Conservation (phyloP, 2,113 vertebrate genomes). For the Sinocyclocheilus anshuiensis region DNA sequence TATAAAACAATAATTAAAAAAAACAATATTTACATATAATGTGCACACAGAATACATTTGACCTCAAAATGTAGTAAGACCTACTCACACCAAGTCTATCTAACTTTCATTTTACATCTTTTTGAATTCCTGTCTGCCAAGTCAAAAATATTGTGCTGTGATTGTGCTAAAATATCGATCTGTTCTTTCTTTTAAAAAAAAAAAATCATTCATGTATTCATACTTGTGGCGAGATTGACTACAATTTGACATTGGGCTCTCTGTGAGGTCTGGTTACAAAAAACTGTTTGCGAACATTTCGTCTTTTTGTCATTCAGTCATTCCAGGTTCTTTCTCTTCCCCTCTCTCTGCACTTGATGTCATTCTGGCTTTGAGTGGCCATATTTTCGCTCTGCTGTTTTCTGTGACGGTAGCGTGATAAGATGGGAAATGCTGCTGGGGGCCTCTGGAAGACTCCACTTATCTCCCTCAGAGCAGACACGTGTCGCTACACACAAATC, state of each 20-base stretch:
- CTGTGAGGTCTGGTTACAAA: background rate
- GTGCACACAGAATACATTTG: background rate
- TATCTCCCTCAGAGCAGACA: slow-evolving; percentile 29
- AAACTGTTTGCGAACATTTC: background rate
- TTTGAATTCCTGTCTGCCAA: background rate
- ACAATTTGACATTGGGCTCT: background rate
- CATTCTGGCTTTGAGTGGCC: slow-evolving; percentile 11
- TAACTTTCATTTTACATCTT: background rate
- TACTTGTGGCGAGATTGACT: background rate
- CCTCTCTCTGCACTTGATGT: background rate
- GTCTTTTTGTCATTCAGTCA: background rate
- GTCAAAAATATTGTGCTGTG: background rate
- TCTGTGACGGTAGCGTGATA: slow-evolving; percentile 3
- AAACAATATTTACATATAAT: background rate
- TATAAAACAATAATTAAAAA: no score
- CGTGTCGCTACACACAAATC: slow-evolving; percentile 56
- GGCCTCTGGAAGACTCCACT: slow-evolving; percentile 28
- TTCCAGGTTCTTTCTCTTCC: background rate
- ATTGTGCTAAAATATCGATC: background rate
- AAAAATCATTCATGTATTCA: background rate
- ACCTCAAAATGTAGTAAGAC: background rate
- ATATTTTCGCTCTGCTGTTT: slow-evolving; percentile 14
- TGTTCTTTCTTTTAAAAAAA: background rate
- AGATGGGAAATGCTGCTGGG: slow-evolving; percentile 16
- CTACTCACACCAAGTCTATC: background rate